phyloP scores from a whole-genome alignment of 2,888 invertebrate species.

The Myopa tessellatipennis region DNA sequence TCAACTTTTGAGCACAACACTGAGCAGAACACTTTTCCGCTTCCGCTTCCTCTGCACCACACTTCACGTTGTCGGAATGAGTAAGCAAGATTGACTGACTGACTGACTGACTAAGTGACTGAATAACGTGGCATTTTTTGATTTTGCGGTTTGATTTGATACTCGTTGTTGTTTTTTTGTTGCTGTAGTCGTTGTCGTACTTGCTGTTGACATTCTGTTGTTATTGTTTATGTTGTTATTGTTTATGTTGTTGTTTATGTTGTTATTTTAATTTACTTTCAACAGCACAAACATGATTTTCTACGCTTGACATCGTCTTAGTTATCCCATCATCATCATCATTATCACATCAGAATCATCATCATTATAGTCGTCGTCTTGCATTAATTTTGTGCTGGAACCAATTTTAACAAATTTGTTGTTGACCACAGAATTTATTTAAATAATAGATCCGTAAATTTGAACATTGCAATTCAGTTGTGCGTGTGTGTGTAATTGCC shows the following conservation, averaged over 20 bases:
- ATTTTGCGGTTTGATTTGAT: not conserved
- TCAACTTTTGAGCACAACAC: not conserved
- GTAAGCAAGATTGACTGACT: not conserved
- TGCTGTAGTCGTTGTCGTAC: not conserved
- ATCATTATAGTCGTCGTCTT: not conserved
- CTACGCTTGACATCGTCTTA: not conserved
- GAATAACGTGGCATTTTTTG: not conserved
- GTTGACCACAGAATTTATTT: slow-evolving; percentile 30
- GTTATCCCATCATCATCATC: not conserved
- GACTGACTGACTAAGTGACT: not conserved
- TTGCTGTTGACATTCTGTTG: not conserved
- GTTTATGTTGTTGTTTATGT: not conserved
- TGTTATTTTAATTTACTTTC: slow-evolving; percentile 8
- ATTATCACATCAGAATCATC: not conserved
- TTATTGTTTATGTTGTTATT: not conserved
- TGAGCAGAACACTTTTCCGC: slow-evolving; percentile 3
- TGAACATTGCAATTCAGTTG: not conserved
- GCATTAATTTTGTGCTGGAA: not conserved
- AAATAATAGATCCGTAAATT: slow-evolving; percentile 22
- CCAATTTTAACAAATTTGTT: slow-evolving; percentile 21
- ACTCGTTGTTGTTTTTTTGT: not conserved
- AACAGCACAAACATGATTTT: not conserved
- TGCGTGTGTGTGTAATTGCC: slow-evolving; percentile 20
- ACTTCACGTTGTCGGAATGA: not conserved
- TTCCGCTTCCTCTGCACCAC: slow-evolving; percentile 16